phyloP scores from a whole-genome alignment of 2,113 vertebrate genomes.

The Capreolus pygargus region DNA sequence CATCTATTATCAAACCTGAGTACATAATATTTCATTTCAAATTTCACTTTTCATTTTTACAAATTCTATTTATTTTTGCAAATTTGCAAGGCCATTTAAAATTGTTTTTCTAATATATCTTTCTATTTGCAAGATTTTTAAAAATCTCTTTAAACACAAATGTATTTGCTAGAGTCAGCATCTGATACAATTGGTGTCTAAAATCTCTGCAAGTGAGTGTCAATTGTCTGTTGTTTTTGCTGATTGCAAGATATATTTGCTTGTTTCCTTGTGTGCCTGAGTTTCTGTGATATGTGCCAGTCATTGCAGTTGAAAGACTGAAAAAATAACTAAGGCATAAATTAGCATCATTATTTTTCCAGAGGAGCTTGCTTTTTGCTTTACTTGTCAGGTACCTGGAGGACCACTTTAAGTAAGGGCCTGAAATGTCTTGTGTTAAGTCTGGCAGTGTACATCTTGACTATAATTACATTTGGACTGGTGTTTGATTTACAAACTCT shows the following conservation, averaged over 20 bases:
- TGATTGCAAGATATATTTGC: not conserved
- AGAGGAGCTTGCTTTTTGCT: not conserved
- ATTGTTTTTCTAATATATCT: not conserved
- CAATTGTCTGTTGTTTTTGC: not conserved
- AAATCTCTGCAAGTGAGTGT: not conserved
- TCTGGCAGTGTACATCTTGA: not conserved
- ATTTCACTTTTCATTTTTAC: not conserved
- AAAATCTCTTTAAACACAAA: not conserved
- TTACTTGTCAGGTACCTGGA: not conserved
- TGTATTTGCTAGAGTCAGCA: not conserved
- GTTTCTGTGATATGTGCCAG: not conserved
- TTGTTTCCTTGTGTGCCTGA: not conserved
- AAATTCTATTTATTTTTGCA: not conserved
- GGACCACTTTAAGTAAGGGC: not conserved
- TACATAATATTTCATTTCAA: not conserved
- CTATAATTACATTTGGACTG: not conserved
- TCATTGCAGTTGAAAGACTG: not conserved
- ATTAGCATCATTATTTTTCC: not conserved
- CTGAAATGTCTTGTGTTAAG: not conserved
- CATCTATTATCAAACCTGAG: not conserved
- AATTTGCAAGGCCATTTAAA: not conserved
- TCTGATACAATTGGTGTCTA: not conserved
- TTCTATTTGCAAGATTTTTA: not conserved
- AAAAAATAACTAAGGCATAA: not conserved
- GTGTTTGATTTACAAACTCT: not conserved